Evolutionary conservation across 2,888 invertebrate genomes (phyloP), one percentile per base, ranked within the genome.

Genomic region (Buathra laborator): DNA sequence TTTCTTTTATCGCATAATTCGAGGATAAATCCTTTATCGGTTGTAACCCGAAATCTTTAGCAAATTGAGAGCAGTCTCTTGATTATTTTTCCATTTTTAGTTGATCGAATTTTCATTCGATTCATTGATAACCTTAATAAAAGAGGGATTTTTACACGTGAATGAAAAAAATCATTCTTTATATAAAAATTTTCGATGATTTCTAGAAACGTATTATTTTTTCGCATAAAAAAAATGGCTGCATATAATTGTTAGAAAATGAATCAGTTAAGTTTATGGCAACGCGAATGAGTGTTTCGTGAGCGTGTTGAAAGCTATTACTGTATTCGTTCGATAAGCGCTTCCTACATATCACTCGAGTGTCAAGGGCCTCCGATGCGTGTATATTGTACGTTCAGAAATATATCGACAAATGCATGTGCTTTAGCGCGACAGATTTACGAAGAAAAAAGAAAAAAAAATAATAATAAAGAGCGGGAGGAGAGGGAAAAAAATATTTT

Each of bases 401-500:
- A 32, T 29, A n/a, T 9, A 32, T 29, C 62, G n/a, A 62, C 62
- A n/a, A 1, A 37, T 62, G 62, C 62, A 62, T 37, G 9, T 62
- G 6, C n/a, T 62, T 1, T 1, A n/a, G 51, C 12, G n/a, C 48
- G 51, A 68, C 29, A n/a, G n/a, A 9, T 12, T 70, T 37, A 14
- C 4, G 10, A 53, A 32, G 37, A 19, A 43, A 59, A 24, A 24
- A 2, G 2, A 24, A 71, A 56, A 43, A 5, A 43, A 43, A 43
- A 5, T 19, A 46, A 62, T 9, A 72, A 62, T 44, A 59, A 14
- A 44, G 24, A 44, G 14, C n/a, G n/a, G 10, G 51, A 12, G 32
- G 19, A 29, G 56, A 19, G 24, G 24, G 56, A 46, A 44, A 43
- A 56, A 59, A 24, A 59, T 56, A 10, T 29, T 62, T 46, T 74